Evolutionary conservation across 1,140 invertebrate species (phyloP).

Genomic region (Atta colombica): DNA sequence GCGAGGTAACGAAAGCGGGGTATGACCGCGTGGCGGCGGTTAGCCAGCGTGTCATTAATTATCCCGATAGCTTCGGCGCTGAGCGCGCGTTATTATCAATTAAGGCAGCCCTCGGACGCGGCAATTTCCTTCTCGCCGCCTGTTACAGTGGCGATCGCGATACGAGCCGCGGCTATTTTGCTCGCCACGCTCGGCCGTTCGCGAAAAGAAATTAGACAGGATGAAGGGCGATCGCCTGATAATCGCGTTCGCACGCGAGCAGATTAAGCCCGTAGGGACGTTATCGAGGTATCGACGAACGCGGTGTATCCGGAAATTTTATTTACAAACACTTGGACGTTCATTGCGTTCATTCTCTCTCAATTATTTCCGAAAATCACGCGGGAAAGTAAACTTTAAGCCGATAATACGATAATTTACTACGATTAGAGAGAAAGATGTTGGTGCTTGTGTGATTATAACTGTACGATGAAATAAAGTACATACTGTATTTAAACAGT

Average conservation of each 20-base stretch:
- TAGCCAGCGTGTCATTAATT: slow-evolving; percentile 64
- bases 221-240: slow-evolving; percentile 43
- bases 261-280: background rate
- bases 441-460: too few species aligned
- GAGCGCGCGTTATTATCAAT: slow-evolving; percentile 62
- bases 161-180: slow-evolving; percentile 59
- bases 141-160: slow-evolving; percentile 57
- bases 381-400: background rate
- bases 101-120: slow-evolving; percentile 60
- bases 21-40: slow-evolving; percentile 19
- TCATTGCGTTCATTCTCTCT: background rate
- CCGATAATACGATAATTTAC: background rate
- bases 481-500: too few species aligned
- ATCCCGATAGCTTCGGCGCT: slow-evolving; percentile 58
- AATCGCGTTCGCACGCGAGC: slow-evolving; percentile 23
- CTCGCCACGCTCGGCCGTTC: slow-evolving; percentile 54
- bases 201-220: slow-evolving; percentile 64
- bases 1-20: slow-evolving; percentile 45
- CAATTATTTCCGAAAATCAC: background rate
- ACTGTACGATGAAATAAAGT: too few species aligned
- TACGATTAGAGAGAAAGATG: too few species aligned
- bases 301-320: slow-evolving; percentile 11
- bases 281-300: slow-evolving; percentile 40
- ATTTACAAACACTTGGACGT: background rate
- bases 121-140: slow-evolving; percentile 67